Percentiles rank a stretch among this genome's conserved stretches.
Conservation (phyloP, 2,113 vertebrate species). For the Cyanoramphus novaezelandiae region DNA sequence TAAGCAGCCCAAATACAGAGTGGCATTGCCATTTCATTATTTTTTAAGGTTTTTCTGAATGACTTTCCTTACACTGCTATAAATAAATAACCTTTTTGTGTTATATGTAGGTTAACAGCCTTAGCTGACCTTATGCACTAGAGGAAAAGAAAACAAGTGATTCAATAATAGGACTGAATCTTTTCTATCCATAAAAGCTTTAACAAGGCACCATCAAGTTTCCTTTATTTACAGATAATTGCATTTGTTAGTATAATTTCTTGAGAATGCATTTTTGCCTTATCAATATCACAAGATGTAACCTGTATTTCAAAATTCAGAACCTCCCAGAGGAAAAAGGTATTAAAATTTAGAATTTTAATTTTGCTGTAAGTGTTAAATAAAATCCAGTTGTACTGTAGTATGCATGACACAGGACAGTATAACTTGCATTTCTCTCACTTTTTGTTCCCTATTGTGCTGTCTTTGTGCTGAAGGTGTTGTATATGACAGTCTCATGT, state of each 20-base stretch:
- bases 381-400: not conserved
- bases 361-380: not conserved
- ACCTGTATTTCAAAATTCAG: not conserved
- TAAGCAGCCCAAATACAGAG: not conserved
- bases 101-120: not conserved
- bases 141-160: not conserved
- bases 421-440: not conserved
- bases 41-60: not conserved
- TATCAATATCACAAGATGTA: not conserved
- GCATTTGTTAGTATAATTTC: not conserved
- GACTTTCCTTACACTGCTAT: not conserved
- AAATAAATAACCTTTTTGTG: not conserved
- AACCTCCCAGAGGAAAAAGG: not conserved
- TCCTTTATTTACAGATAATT: not conserved
- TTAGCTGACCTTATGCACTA: not conserved
- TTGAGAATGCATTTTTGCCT: not conserved
- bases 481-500: conserved; percentile 79
- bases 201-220: not conserved
- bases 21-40: not conserved
- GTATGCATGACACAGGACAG: not conserved
- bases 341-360: not conserved
- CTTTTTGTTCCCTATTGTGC: not conserved
- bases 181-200: not conserved
- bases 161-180: not conserved
- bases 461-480: conserved; percentile 72